Evolutionary conservation across 1,140 invertebrate genomes (phyloP), one percentile per base, ranked within the genome.

Genomic region (Coptotermes formosanus): DNA sequence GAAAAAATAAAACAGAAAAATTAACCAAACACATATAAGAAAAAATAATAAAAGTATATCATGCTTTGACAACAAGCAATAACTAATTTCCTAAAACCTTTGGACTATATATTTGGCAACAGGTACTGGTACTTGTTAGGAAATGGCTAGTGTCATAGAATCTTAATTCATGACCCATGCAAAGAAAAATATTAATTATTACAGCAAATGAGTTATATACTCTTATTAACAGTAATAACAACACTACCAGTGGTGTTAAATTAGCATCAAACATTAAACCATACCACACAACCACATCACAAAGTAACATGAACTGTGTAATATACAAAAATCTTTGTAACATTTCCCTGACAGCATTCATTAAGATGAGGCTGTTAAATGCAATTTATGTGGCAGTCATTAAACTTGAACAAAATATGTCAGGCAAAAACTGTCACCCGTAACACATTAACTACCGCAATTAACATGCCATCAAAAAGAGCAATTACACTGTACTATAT

Each of bases 351-450:
- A 11, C 7, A 30, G 64, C 25, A 75, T 75, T 75, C 64, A n/a
- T 30, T 75, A 75, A 75, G n/a, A n/a, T 75, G 64, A 75, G 64
- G 64, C 64, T 75, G 64, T n/a, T 30, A 75, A 75, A 75, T 75
- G 25, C n/a, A 3, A 48, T 9, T 64, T 23, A 64, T 48, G 48
- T 48, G 48, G 48, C 48, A 11, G 11, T 48, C 9, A 19, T 75
- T 30, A 75, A 30, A 16, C 2, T 0, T 30, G n/a, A 75, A 30
- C 64, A n/a, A 75, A 75, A 25, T 30, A 30, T 30, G n/a, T 30
- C 14, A 75, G n/a, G 64, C 8, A 75, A 75, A 75, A 55, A 75
- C n/a, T 30, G 16, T 30, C n/a, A 30, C 64, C n/a, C 14, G 21
- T 55, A 30, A 30, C 9, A 75, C 14, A 75, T n/a, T 30, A 75